A percentile compares a stretch with the other conserved stretches of the same genome.
phyloP scores from a whole-genome alignment of 2,113 vertebrate species.

The Spheniscus mendiculus region DNA sequence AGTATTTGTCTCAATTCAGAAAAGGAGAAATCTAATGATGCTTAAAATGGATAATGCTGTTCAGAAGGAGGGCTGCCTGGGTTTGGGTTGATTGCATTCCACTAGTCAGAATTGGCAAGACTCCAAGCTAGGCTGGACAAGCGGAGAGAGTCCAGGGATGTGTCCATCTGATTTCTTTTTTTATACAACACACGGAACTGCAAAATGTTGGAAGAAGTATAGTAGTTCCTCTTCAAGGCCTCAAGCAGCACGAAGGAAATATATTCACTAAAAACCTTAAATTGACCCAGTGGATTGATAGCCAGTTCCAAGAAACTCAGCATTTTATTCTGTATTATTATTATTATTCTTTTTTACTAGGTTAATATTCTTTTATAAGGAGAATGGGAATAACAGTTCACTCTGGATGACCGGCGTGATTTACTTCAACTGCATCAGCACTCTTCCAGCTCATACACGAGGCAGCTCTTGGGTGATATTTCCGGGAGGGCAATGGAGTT shows the following conservation, averaged over 20 bases:
- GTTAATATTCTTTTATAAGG: slow-evolving; percentile 49
- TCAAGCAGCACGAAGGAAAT: neutral
- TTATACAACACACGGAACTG: neutral
- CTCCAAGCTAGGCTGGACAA: neutral
- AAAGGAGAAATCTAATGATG: neutral
- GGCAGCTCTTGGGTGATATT: neutral
- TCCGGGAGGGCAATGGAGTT: neutral
- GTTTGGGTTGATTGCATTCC: neutral
- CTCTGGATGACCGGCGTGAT: neutral
- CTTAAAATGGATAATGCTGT: neutral
- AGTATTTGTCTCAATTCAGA: neutral
- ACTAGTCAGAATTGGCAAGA: neutral
- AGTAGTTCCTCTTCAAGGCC: slow-evolving; percentile 16
- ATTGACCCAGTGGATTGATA: neutral
- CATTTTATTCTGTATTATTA: neutral
- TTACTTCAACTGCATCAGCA: slow-evolving; percentile 26
- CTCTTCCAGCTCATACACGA: neutral
- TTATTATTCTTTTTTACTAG: neutral
- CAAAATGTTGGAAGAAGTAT: neutral
- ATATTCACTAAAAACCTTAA: neutral
- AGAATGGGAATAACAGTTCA: slow-evolving; percentile 45
- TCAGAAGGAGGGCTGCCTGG: neutral
- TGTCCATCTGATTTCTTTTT: neutral
- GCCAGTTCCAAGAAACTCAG: slow-evolving; percentile 30
- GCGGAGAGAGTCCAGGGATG: neutral